Evolutionary conservation across 1,140 invertebrate genomes (phyloP).

Genomic region (Meloidogyne chitwoodi): DNA sequence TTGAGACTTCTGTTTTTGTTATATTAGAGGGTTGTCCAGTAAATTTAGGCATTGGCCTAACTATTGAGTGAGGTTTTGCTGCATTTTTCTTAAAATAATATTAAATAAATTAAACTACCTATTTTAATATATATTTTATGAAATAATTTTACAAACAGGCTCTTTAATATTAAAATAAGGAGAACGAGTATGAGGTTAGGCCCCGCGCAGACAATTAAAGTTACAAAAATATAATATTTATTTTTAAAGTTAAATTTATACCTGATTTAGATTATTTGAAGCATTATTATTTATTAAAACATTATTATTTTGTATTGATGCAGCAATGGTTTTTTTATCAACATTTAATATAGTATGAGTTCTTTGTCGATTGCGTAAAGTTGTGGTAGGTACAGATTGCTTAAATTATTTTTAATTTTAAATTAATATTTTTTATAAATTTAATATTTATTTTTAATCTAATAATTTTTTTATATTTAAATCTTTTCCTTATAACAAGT

Average conservation of each 20-base stretch:
- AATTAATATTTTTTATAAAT: neutral
- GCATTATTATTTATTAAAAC: neutral
- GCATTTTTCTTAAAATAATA: conserved; percentile 1
- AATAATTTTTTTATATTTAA: too few species aligned
- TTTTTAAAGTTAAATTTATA: neutral
- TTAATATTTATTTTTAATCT: too few species aligned
- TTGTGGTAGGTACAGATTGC: neutral
- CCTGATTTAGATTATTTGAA: neutral
- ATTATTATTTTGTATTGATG: neutral
- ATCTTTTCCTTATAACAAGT: too few species aligned
- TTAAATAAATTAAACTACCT: too few species aligned
- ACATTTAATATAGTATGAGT: conserved; percentile 52
- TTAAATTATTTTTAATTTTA: neutral
- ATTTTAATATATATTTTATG: too few species aligned
- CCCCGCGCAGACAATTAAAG: too few species aligned
- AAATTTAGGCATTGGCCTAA: conserved; percentile 53
- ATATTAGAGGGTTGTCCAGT: neutral
- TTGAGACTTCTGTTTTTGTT: neutral
- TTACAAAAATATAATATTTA: neutral
- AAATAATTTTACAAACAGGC: too few species aligned
- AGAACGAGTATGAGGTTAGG: too few species aligned
- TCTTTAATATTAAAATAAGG: too few species aligned
- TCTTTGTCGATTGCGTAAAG: conserved; percentile 32
- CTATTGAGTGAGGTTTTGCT: conserved; percentile 51
- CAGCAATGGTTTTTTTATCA: conserved; percentile 29